A percentile compares a stretch with the other conserved stretches of the same genome.
Evolutionary conservation across 2,888 invertebrate species (phyloP).

Genomic region (Drosophila helvetica): DNA sequence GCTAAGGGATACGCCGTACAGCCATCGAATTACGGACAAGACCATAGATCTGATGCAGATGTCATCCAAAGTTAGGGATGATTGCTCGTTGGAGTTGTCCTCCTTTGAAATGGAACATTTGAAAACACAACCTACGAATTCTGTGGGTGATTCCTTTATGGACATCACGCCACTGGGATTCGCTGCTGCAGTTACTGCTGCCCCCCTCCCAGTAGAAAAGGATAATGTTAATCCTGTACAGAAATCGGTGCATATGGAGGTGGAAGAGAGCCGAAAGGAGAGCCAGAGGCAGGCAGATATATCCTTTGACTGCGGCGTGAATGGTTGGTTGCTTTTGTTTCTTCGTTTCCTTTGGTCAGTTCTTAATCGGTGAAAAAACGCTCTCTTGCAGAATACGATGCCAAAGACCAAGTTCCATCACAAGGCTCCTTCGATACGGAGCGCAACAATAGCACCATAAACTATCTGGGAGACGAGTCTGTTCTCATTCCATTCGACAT

Average conservation of each 20-base stretch:
- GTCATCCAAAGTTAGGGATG: neutral
- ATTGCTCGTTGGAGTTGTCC: neutral
- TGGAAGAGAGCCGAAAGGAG: neutral
- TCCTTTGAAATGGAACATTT: neutral
- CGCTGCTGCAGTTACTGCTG: too few relatives aligned
- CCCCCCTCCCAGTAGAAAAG: neutral
- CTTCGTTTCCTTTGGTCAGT: neutral
- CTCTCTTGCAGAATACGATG: slow-evolving; percentile 4
- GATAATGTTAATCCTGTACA: slow-evolving; percentile 3
- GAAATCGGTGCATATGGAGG: slow-evolving; percentile 19
- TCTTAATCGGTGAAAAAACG: neutral
- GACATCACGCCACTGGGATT: slow-evolving; percentile 34
- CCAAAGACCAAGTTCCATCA: neutral
- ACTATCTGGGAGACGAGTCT: slow-evolving; percentile 6
- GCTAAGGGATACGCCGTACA: slow-evolving; percentile 42
- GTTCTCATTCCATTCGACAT: slow-evolving; percentile 62
- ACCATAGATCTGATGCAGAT: slow-evolving; percentile 55
- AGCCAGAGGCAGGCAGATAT: slow-evolving; percentile 43
- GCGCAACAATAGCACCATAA: slow-evolving; percentile 18
- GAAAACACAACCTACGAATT: neutral
- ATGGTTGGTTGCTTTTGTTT: slow-evolving; percentile 2
- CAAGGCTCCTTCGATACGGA: neutral
- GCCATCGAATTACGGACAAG: slow-evolving; percentile 42
- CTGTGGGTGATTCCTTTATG: slow-evolving; percentile 38
- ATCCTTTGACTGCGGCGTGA: slow-evolving; percentile 34